A percentile compares a stretch with the other conserved stretches of the same genome.
phyloP scores from a whole-genome alignment of 2,113 vertebrate genomes.

The Gymnobelideus leadbeateri region DNA sequence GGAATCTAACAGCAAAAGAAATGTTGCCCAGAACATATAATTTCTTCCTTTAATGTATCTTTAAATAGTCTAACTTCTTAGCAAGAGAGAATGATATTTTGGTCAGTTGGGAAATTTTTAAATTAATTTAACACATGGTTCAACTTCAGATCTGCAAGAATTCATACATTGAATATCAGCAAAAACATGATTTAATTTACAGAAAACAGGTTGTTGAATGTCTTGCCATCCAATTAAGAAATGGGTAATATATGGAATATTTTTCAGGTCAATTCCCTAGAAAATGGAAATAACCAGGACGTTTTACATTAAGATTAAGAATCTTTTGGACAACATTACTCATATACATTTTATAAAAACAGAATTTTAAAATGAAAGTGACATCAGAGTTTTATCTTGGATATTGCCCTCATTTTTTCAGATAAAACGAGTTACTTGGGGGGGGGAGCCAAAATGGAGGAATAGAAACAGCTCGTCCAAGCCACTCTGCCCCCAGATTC shows the following conservation, averaged over 20 bases:
- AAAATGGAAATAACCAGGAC: background rate
- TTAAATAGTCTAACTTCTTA: slow-evolving; percentile 72
- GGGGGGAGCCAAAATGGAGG: too few species aligned
- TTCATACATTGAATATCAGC: background rate
- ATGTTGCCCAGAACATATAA: slow-evolving; percentile 70
- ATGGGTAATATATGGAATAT: slow-evolving; percentile 11
- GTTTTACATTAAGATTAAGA: background rate
- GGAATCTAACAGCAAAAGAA: slow-evolving; percentile 68
- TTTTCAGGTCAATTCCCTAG: slow-evolving; percentile 22
- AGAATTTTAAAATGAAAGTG: background rate
- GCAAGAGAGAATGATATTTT: slow-evolving; percentile 69
- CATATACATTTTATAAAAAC: background rate
- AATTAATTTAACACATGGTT: background rate
- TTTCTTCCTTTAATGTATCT: slow-evolving; percentile 74
- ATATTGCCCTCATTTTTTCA: background rate
- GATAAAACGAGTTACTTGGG: too few species aligned
- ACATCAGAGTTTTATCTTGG: background rate
- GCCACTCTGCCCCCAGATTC: too few species aligned
- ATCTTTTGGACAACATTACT: background rate
- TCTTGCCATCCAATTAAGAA: background rate
- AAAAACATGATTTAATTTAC: slow-evolving; percentile 47
- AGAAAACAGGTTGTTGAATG: background rate
- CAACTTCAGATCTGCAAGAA: slow-evolving; percentile 29
- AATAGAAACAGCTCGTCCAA: too few species aligned
- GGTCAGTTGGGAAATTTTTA: slow-evolving; percentile 53